Conservation (phyloP, 2,888 invertebrate species). For the Eustalomyia histrio region DNA sequence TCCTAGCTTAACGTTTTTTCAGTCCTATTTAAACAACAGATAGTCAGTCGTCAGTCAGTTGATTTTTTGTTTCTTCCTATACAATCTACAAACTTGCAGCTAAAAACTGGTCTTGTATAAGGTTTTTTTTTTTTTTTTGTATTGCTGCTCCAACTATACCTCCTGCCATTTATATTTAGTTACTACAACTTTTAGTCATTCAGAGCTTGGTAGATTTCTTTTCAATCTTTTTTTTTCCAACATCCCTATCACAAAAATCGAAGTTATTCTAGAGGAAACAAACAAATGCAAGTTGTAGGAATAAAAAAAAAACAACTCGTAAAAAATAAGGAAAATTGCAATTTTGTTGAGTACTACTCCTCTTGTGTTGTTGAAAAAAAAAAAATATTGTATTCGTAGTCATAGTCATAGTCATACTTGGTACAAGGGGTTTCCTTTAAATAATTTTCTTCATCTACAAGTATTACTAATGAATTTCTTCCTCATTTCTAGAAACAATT, state of each 20-base stretch:
- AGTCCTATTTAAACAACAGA: slow-evolving; percentile 38
- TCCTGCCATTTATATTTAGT: background rate
- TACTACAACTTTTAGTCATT: background rate
- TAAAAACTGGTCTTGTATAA: slow-evolving; percentile 24
- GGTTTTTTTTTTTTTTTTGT: too few relatives aligned
- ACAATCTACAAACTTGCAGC: background rate
- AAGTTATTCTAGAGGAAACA: slow-evolving; percentile 60
- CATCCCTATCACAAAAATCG: slow-evolving; percentile 34
- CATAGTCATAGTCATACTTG: slow-evolving; percentile 7
- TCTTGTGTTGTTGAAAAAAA: slow-evolving; percentile 25
- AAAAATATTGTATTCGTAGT: slow-evolving; percentile 10
- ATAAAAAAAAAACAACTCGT: slow-evolving; percentile 25
- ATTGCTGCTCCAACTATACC: background rate
- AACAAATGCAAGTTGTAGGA: slow-evolving; percentile 60
- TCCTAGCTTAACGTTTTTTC: slow-evolving; percentile 15
- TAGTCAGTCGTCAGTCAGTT: slow-evolving; percentile 53
- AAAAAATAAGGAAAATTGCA: slow-evolving; percentile 61
- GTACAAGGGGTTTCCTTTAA: slow-evolving; percentile 50
- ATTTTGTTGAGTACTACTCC: slow-evolving; percentile 61
- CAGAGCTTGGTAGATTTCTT: background rate
- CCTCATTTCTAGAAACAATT: slow-evolving; percentile 45
- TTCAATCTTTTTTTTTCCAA: slow-evolving; percentile 17
- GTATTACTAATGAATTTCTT: slow-evolving; percentile 64
- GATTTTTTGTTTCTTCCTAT: slow-evolving; percentile 32
- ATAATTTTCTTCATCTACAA: slow-evolving; percentile 55